Percentiles rank a stretch among this genome's conserved stretches.
Evolutionary conservation across 2,888 invertebrate genomes (phyloP).

Genomic region (Brachyptera putata): DNA sequence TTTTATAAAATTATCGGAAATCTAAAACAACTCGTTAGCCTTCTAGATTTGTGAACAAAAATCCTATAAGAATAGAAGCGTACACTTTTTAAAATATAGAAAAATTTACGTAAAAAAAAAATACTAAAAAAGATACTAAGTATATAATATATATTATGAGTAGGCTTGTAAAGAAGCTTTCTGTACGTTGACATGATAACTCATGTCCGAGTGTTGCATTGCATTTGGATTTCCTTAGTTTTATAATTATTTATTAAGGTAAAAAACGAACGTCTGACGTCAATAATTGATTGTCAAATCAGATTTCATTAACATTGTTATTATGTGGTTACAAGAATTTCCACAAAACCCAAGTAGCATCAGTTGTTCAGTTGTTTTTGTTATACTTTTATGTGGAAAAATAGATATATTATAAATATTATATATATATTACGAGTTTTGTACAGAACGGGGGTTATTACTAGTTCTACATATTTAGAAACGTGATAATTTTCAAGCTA

Average conservation of each 20-base stretch:
- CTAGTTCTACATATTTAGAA: conserved; percentile 17
- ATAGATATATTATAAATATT: conserved; percentile 22
- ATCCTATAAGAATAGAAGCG: too few species aligned
- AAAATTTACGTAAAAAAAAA: conserved; percentile 7
- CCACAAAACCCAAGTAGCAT: too few species aligned
- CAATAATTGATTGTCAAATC: not conserved
- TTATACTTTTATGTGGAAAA: conserved; percentile 11
- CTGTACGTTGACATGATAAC: too few species aligned
- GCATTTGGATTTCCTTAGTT: not conserved
- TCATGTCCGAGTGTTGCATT: too few species aligned
- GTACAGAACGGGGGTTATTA: conserved; percentile 22
- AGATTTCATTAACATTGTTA: not conserved
- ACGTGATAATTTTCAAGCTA: conserved; percentile 15
- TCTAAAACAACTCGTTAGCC: conserved; percentile 3
- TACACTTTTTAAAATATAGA: too few species aligned
- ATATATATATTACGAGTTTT: conserved; percentile 21
- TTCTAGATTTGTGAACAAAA: too few species aligned
- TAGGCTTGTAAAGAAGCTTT: conserved; percentile 4
- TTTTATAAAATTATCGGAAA: not conserved
- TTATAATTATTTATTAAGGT: not conserved
- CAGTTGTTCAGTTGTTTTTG: conserved; percentile 8
- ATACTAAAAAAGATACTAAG: conserved; percentile 6
- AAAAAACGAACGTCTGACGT: not conserved
- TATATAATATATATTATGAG: not conserved
- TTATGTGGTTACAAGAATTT: not conserved